phyloP scores from a whole-genome alignment of 1,140 invertebrate genomes.

The Megalonaias nervosa region DNA sequence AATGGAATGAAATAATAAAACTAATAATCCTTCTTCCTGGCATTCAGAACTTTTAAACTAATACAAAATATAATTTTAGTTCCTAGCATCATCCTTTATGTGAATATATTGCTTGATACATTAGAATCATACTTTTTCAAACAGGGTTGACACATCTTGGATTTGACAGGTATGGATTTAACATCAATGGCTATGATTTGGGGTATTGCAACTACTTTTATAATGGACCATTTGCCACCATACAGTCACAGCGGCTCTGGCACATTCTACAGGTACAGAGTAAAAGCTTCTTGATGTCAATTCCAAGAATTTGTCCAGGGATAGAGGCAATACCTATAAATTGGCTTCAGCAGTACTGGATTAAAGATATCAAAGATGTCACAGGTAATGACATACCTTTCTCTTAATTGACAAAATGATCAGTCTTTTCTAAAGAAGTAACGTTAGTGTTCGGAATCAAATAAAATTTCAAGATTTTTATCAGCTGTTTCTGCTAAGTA shows the following conservation, averaged over 20 bases:
- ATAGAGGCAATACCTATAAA: conserved; percentile 43
- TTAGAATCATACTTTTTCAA: no score
- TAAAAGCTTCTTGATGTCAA: conserved; percentile 49
- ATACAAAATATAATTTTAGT: no score
- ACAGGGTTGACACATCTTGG: conserved; percentile 39
- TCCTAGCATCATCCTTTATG: no score
- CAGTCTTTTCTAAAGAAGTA: no score
- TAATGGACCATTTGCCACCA: conserved; percentile 51
- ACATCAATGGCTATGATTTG: conserved; percentile 40
- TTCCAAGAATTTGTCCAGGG: conserved; percentile 49
- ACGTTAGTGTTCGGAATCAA: no score
- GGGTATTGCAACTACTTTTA: conserved; percentile 51
- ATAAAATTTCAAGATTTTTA: no score
- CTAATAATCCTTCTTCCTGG: no score
- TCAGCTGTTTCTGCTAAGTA: no score
- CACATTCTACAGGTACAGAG: conserved; percentile 45
- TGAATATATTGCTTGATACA: no score
- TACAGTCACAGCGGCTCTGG: conserved; percentile 42
- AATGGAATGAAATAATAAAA: no score
- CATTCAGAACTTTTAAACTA: no score
- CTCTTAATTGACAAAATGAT: no score
- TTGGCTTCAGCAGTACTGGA: conserved; percentile 59
- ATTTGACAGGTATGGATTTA: conserved; percentile 56
- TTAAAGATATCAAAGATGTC: conserved; percentile 48
- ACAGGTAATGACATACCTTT: conserved; percentile 35